These are phyloP conservation scores for Torymus tubicola DNA, from an alignment of 2,888 invertebrate genomes.

Conservation along the genomic window DNA sequence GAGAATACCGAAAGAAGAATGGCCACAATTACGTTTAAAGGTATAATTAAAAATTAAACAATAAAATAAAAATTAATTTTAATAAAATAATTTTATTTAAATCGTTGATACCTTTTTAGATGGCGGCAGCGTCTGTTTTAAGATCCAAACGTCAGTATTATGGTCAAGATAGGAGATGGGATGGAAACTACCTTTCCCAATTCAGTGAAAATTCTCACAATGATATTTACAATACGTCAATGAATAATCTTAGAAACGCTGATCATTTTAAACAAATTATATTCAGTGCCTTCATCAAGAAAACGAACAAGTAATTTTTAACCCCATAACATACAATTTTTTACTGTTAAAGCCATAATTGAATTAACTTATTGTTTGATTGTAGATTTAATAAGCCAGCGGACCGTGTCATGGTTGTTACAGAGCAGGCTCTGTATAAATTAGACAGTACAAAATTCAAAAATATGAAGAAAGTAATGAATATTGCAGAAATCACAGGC, in stretches of 20 bases:
- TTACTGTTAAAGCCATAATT: neutral
- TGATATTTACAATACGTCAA: slow-evolving; percentile 82
- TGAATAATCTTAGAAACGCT: slow-evolving; percentile 82
- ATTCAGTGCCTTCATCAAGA: slow-evolving; percentile 74
- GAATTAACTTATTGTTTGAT: slow-evolving; percentile 6
- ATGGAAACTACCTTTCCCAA: slow-evolving; percentile 88
- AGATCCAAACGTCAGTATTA: slow-evolving; percentile 83
- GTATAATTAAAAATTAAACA: slow-evolving; percentile 64
- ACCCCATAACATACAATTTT: neutral
- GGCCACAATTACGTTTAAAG: slow-evolving; percentile 91
- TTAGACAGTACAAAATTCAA: slow-evolving; percentile 92
- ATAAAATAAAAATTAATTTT: neutral
- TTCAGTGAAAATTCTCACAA: slow-evolving; percentile 83
- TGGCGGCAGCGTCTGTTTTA: slow-evolving; percentile 85
- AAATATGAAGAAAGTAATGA: slow-evolving; percentile 90
- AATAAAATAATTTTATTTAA: neutral
- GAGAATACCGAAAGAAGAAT: slow-evolving; percentile 87
- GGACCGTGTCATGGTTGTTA: slow-evolving; percentile 92
- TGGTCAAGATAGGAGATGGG: slow-evolving; percentile 89
- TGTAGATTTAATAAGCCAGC: slow-evolving; percentile 85
- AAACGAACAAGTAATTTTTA: slow-evolving; percentile 70
- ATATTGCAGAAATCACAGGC: slow-evolving; percentile 89
- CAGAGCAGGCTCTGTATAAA: slow-evolving; percentile 91
- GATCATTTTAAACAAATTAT: slow-evolving; percentile 81
- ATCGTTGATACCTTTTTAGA: slow-evolving; percentile 69